Conservation (phyloP, 2,797 vertebrate species). For the Loris lydekkerianus region DNA sequence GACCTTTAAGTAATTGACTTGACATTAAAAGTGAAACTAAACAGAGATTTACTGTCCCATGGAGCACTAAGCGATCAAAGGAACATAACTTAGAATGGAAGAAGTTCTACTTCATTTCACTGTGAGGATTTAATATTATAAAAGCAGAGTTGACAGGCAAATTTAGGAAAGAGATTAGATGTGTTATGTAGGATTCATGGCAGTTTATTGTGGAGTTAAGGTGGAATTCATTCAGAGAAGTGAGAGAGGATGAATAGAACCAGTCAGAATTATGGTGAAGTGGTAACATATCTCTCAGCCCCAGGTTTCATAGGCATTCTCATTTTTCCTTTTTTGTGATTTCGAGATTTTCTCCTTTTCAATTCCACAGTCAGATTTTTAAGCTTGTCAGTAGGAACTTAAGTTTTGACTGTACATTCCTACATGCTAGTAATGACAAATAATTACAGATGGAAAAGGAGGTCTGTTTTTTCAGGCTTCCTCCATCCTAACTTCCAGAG, state of each 20-base stretch:
- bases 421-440: background rate
- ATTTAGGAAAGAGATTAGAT: background rate
- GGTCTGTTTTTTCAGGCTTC: background rate
- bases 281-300: background rate
- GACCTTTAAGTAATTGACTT: background rate
- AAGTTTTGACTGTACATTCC: background rate
- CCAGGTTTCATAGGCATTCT: background rate
- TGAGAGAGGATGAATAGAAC: background rate
- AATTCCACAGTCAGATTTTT: background rate
- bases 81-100: background rate
- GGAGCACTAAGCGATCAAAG: background rate
- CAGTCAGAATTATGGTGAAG: background rate
- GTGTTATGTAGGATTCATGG: background rate
- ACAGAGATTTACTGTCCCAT: background rate
- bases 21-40: background rate
- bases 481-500: background rate
- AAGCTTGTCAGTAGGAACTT: background rate
- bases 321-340: background rate
- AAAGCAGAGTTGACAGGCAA: background rate
- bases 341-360: background rate
- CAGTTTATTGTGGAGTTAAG: background rate
- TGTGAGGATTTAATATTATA: background rate
- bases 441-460: background rate
- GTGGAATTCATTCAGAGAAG: background rate
- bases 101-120: background rate